phyloP scores from a whole-genome alignment of 1,140 invertebrate genomes.

The Melipona quadrifasciata region DNA sequence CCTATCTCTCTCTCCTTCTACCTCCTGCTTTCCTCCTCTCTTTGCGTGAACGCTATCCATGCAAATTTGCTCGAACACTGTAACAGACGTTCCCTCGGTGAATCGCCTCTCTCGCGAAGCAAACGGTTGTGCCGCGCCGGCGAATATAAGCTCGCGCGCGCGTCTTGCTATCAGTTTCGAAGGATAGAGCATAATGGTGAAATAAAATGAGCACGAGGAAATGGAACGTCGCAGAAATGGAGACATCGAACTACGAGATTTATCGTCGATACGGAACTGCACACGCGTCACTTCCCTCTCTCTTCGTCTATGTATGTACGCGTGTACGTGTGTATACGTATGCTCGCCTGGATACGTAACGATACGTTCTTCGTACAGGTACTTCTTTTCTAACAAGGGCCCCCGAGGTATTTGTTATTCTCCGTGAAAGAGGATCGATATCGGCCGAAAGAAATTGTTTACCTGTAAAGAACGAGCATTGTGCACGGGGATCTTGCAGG shows the following conservation, averaged over 20 bases:
- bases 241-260: constrained; percentile 60
- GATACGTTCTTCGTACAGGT: not conserved
- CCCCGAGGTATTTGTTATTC: not conserved
- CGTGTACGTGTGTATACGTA: no score
- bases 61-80: constrained; percentile 44
- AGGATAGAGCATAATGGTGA: constrained; percentile 46
- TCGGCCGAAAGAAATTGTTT: not conserved
- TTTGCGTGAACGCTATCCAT: constrained; percentile 36
- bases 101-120: constrained; percentile 18
- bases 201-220: constrained; percentile 50
- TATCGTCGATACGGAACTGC: constrained; percentile 37
- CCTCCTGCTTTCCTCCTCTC: not conserved
- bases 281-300: not conserved
- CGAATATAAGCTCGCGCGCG: not conserved
- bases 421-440: not conserved
- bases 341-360: not conserved
- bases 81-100: constrained; percentile 35
- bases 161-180: constrained; percentile 40
- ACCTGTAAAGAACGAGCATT: not conserved
- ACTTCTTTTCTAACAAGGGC: not conserved
- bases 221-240: constrained; percentile 49
- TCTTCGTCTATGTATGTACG: not conserved
- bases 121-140: not conserved
- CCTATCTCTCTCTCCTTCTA: no score
- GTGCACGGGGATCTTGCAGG: not conserved